Evolutionary conservation across 2,113 vertebrate species (phyloP), one percentile per base, ranked within the genome.

Genomic region (Hippocampus barbouri): DNA sequence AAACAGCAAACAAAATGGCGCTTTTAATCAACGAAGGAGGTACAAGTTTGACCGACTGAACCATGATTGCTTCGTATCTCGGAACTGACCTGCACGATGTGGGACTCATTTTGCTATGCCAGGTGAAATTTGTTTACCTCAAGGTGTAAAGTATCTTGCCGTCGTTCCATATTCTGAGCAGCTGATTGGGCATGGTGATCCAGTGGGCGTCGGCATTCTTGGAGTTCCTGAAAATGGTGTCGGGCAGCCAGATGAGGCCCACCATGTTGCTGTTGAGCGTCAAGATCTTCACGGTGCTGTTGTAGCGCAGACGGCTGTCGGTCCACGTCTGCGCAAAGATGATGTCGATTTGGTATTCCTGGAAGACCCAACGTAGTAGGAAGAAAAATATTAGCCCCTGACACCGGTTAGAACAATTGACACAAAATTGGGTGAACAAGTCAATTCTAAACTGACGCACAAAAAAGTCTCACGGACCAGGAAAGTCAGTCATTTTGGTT

Each of bases 281-380:
- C 64, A 98, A 71, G 72, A 96, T 95, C 84, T 98, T 98, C 94
- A 97, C 94, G 5, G 95, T 96, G 91, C 96, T 96, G 83, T 98
- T 98, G 91, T 96, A 98, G 72, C 95, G 93, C 73, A 98, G 94
- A 2, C 96, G 94, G 71, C 93, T 97, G 87, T 98, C 97, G 16
- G 92, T 98, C 97, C 97, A 98, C 0, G 97, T 98, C 89, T 98
- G 97, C 70, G 97, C 96, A 79, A 98, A 98, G 90, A 98, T 98
- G 68, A 98, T 97, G 87, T 98, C 97, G 74, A 98, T 98, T 89
- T 98, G 95, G 87, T 98, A 98, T 85, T 98, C 97, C 97, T 98
- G 80, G 25, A 89, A 90, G 63, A 72, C 81, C 8, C 62, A 54
- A 27, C 61, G 54, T 56, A 14, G 54, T 56, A 14, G 49, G 49